phyloP scores from a whole-genome alignment of 2,113 vertebrate species.

The Stigmatopora nigra region DNA sequence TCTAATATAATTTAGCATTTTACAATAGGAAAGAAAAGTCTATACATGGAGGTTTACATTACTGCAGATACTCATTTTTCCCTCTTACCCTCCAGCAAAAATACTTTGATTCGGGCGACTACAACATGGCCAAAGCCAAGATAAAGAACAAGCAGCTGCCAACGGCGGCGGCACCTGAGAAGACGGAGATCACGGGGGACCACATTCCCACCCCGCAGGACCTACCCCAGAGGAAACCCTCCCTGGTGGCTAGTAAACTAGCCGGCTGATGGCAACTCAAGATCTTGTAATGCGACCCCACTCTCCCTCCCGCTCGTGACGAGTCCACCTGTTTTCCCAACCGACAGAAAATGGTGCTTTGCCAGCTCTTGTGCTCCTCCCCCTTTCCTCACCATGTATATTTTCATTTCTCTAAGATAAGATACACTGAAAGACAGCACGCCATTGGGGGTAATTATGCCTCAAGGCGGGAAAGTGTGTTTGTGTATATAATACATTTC shows the following conservation, averaged over 20 bases:
- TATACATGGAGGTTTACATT: not conserved
- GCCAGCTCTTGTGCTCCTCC: conserved; percentile 9
- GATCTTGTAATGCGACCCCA: conserved; percentile 50
- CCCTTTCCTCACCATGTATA: conserved; percentile 33
- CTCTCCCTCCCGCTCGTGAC: conserved; percentile 64
- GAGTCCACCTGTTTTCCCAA: conserved; percentile 14
- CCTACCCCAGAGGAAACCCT: conserved; percentile 97
- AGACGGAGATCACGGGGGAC: conserved; percentile 94
- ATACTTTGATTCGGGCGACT: conserved; percentile 98
- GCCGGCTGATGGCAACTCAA: conserved; percentile 78
- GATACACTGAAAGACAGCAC: conserved; percentile 55
- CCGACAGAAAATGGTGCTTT: conserved; percentile 49
- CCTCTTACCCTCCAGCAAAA: conserved; percentile 78
- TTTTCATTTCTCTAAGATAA: conserved; percentile 61
- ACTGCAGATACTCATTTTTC: not conserved
- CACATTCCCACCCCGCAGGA: conserved; percentile 99
- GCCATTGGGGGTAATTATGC: conserved; percentile 41
- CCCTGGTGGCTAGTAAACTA: conserved; percentile 95
- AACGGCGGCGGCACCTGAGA: conserved; percentile 85
- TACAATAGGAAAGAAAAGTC: not conserved
- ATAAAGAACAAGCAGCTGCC: conserved; percentile 97
- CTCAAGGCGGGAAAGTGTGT: conserved; percentile 39
- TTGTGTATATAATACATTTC: conserved; percentile 75
- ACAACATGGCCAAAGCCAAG: conserved; percentile 99
- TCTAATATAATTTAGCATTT: too few species aligned